Conservation (phyloP, 2,888 invertebrate species). For the Ischnura elegans region DNA sequence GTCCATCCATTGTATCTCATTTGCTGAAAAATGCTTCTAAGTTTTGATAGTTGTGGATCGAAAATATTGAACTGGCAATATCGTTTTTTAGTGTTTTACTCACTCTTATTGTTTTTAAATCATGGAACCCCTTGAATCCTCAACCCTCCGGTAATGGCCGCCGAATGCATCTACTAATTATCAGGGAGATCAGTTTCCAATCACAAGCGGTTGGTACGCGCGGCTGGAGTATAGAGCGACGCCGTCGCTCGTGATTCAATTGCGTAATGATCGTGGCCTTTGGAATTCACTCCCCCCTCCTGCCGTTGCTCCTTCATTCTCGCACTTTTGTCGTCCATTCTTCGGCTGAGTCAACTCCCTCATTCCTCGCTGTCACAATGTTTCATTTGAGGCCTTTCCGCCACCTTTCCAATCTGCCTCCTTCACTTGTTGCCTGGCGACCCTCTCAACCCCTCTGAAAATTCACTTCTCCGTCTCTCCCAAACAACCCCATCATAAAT, state of each 20-base stretch:
- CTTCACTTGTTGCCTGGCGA: slow-evolving; percentile 11
- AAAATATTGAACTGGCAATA: too few relatives aligned
- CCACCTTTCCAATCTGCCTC: background rate
- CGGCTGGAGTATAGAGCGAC: background rate
- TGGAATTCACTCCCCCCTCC: background rate
- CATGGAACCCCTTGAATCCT: background rate
- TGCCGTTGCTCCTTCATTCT: background rate
- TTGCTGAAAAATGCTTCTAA: too few relatives aligned
- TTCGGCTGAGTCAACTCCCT: background rate
- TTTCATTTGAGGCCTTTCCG: background rate
- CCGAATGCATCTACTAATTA: background rate
- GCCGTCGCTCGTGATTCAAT: background rate
- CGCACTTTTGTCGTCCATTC: background rate
- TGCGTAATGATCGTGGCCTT: background rate
- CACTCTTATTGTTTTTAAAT: too few relatives aligned
- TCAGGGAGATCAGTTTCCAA: background rate
- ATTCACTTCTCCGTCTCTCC: background rate
- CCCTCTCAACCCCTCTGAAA: background rate
- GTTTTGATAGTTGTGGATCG: too few relatives aligned
- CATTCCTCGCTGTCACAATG: background rate
- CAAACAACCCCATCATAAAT: slow-evolving; percentile 1
- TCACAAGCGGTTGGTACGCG: background rate
- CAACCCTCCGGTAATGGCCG: background rate
- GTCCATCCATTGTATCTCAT: too few relatives aligned
- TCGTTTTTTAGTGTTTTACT: too few relatives aligned